A percentile compares a stretch with the other conserved stretches of the same genome.
phyloP scores from a whole-genome alignment of 2,888 invertebrate species.

The Acanthosepion lycidas region DNA sequence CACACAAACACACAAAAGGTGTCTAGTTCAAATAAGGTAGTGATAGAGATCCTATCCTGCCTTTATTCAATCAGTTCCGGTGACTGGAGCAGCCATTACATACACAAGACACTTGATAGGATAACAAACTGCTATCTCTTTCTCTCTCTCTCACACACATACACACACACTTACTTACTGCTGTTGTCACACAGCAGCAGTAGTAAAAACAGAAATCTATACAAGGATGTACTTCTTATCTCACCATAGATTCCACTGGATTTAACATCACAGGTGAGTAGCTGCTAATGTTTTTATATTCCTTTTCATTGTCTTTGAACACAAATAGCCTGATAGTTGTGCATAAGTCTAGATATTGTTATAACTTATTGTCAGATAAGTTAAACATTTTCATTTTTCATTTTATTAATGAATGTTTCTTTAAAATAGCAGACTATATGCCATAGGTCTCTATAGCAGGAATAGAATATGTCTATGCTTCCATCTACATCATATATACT shows the following conservation, averaged over 20 bases:
- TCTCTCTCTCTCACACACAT: not conserved
- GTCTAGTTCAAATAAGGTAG: slow-evolving; percentile 33
- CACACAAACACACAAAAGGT: not conserved
- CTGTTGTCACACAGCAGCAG: slow-evolving; percentile 33
- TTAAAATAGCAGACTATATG: not conserved
- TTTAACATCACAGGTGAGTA: slow-evolving; percentile 33
- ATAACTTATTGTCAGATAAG: not conserved
- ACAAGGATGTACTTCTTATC: slow-evolving; percentile 33
- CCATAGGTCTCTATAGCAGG: not conserved
- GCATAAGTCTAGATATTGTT: not conserved
- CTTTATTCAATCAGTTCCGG: slow-evolving; percentile 33
- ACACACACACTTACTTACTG: not conserved
- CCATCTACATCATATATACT: not conserved
- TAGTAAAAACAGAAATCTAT: slow-evolving; percentile 33
- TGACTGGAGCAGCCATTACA: slow-evolving; percentile 33
- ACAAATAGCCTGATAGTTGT: not conserved
- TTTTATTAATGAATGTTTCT: not conserved
- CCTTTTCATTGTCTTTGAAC: not conserved
- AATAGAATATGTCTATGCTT: not conserved
- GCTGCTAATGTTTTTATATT: slow-evolving; percentile 12
- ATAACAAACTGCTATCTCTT: slow-evolving; percentile 33
- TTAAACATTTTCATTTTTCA: not conserved
- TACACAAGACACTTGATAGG: slow-evolving; percentile 33
- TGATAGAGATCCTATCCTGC: slow-evolving; percentile 22
- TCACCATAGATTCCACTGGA: slow-evolving; percentile 23